Evolutionary conservation across 2,797 vertebrate species (phyloP), one percentile per base, ranked within the genome.

Genomic region (Petrocephalus sullivani): DNA sequence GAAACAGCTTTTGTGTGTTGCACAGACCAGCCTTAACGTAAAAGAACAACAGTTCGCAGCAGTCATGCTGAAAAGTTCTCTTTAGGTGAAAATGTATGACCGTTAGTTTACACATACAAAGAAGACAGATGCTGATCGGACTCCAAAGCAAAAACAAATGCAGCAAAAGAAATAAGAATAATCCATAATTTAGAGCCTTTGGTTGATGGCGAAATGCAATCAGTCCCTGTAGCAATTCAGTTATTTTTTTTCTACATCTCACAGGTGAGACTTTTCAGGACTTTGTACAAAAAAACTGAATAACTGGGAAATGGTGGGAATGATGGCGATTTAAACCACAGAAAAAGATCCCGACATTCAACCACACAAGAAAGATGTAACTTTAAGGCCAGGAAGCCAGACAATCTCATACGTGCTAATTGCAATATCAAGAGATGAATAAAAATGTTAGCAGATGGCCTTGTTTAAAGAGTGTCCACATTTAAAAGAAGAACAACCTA

Each of bases 381-480:
- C 14, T 37, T 85, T 85, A 23, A 58, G 51, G 28, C 54, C 83
- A 85, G 16, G 64, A 37, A 54, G 49, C 49, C 14, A 85, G 51
- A 41, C 23, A 3, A 14, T 85, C 54, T 41, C 46, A 37, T 87
- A 23, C 12, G 51, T 51, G 8, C 51, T 37, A 64, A 58, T 12
- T 19, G 58, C 57, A 49, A 14, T 87, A 21, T 10, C 56, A 85
- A n/a, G 33, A 60, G 14, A 5, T 53, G 37, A 64, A 28, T 10
- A 86, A 56, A 88, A 90, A 92, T 91, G 91, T 92, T 92, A 93
- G 93, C 90, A 93, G 88, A 91, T 28, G 87, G 88, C 90, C 61
- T 90, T 58, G 51, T 64, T 71, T 67, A 23, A 87, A 87, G 90
- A 84, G 91, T 91, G 91, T 89, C 92, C 61, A 89, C 61, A 91